phyloP scores from a whole-genome alignment of 2,797 vertebrate genomes.

The Syngnathus acus region DNA sequence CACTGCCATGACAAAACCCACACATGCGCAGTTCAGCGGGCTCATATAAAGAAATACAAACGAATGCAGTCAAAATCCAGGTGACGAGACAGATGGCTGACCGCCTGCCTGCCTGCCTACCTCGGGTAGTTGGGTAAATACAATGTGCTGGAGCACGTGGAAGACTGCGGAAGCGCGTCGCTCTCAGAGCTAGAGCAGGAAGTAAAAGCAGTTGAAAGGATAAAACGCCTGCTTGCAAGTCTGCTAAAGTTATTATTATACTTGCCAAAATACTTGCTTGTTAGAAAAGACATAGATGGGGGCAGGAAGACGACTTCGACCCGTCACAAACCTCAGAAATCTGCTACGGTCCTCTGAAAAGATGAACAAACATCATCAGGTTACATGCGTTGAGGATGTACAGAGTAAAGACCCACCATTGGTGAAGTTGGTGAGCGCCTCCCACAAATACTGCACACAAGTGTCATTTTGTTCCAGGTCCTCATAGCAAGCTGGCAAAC shows the following conservation, averaged over 20 bases:
- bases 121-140: constrained; percentile 93
- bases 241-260: background rate
- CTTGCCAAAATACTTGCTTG: constrained; percentile 81
- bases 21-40: background rate
- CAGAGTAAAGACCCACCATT: constrained; percentile 72
- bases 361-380: background rate
- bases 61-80: background rate
- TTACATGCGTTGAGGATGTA: background rate
- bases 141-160: constrained; percentile 94
- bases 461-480: constrained; percentile 85
- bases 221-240: background rate
- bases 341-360: constrained; percentile 92
- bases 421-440: constrained; percentile 93
- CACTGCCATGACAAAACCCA: constrained; percentile 61
- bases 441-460: constrained; percentile 92
- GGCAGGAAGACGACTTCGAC: constrained; percentile 93
- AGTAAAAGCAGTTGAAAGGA: constrained; percentile 6
- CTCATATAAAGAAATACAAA: background rate
- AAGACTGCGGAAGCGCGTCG: constrained; percentile 91
- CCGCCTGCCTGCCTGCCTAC: constrained; percentile 44
- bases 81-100: constrained; percentile 11
- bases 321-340: constrained; percentile 95
- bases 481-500: constrained; percentile 81
- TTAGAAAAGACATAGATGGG: constrained; percentile 94
- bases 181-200: constrained; percentile 76